Percentiles rank a stretch among this genome's conserved stretches.
Evolutionary conservation across 2,888 invertebrate species (phyloP).

Genomic region (Sinopyrophorus schimmeli): DNA sequence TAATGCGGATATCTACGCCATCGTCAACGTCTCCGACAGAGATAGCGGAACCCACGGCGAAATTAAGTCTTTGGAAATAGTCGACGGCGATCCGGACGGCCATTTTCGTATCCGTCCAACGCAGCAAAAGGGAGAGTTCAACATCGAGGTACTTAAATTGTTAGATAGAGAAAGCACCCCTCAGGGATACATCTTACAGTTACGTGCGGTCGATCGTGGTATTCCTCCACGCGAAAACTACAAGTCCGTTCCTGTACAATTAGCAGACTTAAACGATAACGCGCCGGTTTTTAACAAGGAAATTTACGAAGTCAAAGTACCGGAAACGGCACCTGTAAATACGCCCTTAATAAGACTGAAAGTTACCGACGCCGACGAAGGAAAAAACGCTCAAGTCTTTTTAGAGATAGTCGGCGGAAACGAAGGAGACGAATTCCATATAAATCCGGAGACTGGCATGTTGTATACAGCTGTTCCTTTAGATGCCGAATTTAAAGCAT

Average conservation of each 20-base stretch:
- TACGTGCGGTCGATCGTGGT: conserved; percentile 84
- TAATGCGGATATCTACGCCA: conserved; percentile 85
- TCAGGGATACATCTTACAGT: conserved; percentile 83
- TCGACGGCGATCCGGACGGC: conserved; percentile 88
- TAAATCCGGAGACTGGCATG: conserved; percentile 88
- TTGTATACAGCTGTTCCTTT: conserved; percentile 79
- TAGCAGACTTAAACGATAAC: conserved; percentile 83
- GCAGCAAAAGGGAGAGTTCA: conserved; percentile 69
- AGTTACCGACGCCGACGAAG: conserved; percentile 83
- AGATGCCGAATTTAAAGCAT: conserved; percentile 83
- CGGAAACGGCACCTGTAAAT: conserved; percentile 86
- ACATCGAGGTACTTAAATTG: conserved; percentile 76
- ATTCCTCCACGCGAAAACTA: conserved; percentile 76
- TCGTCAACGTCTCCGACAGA: conserved; percentile 80
- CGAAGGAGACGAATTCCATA: conserved; percentile 83
- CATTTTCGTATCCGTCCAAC: conserved; percentile 78
- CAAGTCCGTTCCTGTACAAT: conserved; percentile 77
- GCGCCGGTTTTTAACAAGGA: conserved; percentile 85
- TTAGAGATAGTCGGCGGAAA: conserved; percentile 92
- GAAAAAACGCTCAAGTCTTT: conserved; percentile 80
- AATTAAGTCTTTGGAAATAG: conserved; percentile 79
- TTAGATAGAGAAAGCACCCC: conserved; percentile 79
- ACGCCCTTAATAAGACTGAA: conserved; percentile 87
- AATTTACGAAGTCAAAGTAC: conserved; percentile 83
- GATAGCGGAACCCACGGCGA: conserved; percentile 86